These are phyloP conservation scores for Rhabdophis nuchalis DNA, from an alignment of 2,797 vertebrate genomes.

Conservation along the genomic window DNA sequence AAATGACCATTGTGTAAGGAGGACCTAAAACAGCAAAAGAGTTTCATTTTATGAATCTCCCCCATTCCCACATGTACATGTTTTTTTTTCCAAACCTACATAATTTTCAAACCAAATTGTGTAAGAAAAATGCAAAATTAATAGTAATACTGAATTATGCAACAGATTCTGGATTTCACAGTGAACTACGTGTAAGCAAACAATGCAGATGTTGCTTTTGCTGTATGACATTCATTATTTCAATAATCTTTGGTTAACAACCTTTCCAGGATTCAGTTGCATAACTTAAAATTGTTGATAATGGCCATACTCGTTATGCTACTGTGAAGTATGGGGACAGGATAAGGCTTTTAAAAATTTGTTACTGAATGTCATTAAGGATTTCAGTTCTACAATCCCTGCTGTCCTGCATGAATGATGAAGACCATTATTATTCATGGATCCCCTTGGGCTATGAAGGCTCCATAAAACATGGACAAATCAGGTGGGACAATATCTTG, in stretches of 20 bases:
- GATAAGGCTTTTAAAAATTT: background rate
- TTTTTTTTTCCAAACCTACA: background rate
- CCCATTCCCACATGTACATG: background rate
- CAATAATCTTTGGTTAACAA: background rate
- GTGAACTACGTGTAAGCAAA: background rate
- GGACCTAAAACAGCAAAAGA: background rate
- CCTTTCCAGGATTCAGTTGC: background rate
- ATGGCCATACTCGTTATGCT: background rate
- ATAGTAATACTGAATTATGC: background rate
- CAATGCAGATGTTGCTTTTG: background rate
- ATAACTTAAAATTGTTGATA: background rate
- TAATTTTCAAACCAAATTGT: background rate
- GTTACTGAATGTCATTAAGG: background rate
- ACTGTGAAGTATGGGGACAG: background rate
- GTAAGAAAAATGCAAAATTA: background rate
- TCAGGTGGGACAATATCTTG: background rate
- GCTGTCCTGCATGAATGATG: background rate
- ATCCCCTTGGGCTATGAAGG: background rate
- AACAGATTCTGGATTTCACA: background rate
- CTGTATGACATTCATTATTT: background rate
- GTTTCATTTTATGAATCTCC: background rate
- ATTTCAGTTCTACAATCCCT: background rate
- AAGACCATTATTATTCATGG: constrained; percentile 10
- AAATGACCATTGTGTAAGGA: background rate
- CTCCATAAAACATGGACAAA: constrained; percentile 6